Evolutionary conservation across 1,140 invertebrate species (phyloP).

Genomic region (Halotydeus destructor): DNA sequence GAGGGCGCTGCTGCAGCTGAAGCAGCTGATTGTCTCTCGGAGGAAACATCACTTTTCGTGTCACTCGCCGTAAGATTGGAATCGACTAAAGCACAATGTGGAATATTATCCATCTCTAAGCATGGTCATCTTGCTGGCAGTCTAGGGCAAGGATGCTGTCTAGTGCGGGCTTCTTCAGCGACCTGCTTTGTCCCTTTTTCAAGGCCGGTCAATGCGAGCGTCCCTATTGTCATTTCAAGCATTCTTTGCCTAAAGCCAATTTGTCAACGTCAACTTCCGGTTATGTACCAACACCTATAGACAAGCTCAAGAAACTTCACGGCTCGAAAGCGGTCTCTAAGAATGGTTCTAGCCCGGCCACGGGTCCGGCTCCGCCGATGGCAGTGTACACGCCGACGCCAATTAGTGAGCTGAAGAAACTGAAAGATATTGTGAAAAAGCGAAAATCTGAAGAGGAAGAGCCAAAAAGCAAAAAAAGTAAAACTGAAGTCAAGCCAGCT

Average conservation of each 20-base stretch:
- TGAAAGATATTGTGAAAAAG: conserved; percentile 10
- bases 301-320: background rate
- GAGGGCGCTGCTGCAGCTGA: too few relatives aligned
- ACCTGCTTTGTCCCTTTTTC: conserved; percentile 58
- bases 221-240: conserved; percentile 70
- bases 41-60: too few relatives aligned
- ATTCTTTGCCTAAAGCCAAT: conserved; percentile 48
- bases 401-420: conserved; percentile 33
- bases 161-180: conserved; percentile 60
- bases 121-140: too few relatives aligned
- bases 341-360: too few relatives aligned
- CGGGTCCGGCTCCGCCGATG: background rate
- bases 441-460: conserved; percentile 11
- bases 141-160: conserved; percentile 63
- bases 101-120: too few relatives aligned
- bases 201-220: conserved; percentile 52
- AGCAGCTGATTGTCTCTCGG: too few relatives aligned
- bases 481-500: conserved; percentile 4
- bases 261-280: too few relatives aligned
- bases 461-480: conserved; percentile 11
- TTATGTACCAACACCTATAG: conserved; percentile 22
- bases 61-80: too few relatives aligned
- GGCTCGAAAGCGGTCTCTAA: background rate
- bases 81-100: too few relatives aligned
- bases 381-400: conserved; percentile 38